These are phyloP conservation scores for Eclectus roratus DNA, from an alignment of 2,113 vertebrate genomes.

Conservation along the genomic window DNA sequence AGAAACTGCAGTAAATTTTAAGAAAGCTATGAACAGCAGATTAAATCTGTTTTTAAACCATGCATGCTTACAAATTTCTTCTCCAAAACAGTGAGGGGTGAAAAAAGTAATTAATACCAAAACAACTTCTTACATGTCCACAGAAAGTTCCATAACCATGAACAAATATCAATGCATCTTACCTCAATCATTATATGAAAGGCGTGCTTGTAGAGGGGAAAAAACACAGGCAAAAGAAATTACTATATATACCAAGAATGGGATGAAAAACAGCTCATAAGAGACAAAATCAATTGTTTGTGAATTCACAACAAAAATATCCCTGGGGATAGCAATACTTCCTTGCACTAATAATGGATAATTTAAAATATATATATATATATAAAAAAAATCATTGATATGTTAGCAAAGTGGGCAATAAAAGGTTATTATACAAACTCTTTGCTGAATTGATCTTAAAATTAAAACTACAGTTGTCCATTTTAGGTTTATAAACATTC, in stretches of 20 bases:
- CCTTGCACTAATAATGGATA: neutral
- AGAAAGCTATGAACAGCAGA: neutral
- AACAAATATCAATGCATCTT: conserved; percentile 86
- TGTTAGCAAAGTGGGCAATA: neutral
- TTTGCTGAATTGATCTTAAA: neutral
- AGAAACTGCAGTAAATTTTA: neutral
- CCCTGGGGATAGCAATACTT: neutral
- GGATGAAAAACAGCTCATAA: conserved; percentile 69
- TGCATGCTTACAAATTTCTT: neutral
- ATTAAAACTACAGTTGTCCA: accelerated
- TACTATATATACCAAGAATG: conserved; percentile 81
- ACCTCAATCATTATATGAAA: conserved; percentile 99
- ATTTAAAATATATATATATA: neutral
- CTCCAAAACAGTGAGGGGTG: neutral
- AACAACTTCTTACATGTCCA: conserved; percentile 48
- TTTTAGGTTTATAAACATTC: accelerated
- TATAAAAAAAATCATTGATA: neutral
- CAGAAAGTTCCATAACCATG: conserved; percentile 65
- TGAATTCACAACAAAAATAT: neutral
- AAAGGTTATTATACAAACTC: neutral
- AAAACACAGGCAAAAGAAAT: conserved; percentile 88
- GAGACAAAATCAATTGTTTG: neutral
- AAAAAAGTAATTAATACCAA: neutral
- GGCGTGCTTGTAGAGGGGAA: conserved; percentile 90
- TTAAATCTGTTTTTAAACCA: neutral